phyloP scores from a whole-genome alignment of 2,888 invertebrate genomes.

The Spodoptera picta region DNA sequence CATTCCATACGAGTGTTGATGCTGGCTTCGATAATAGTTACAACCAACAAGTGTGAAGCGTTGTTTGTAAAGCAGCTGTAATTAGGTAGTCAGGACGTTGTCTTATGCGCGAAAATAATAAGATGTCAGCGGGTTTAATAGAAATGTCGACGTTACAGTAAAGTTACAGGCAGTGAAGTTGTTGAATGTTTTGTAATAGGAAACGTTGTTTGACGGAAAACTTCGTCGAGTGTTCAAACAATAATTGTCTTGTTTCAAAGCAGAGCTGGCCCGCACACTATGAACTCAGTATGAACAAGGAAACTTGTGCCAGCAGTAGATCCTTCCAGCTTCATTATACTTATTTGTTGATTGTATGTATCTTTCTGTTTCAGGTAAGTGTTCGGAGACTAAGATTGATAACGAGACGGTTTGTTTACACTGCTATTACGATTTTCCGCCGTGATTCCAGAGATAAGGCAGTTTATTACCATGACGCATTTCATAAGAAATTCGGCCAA shows the following conservation, averaged over 20 bases:
- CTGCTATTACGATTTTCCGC: slow-evolving; percentile 2
- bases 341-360: slow-evolving; percentile 41
- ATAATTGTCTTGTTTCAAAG: slow-evolving; percentile 65
- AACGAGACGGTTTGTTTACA: slow-evolving; percentile 30
- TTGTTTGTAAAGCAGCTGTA: slow-evolving; percentile 8
- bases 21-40: slow-evolving; percentile 54
- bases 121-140: slow-evolving; percentile 33
- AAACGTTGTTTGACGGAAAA: slow-evolving; percentile 77
- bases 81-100: no score
- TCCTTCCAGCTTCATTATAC: slow-evolving; percentile 12
- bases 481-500: slow-evolving; percentile 9
- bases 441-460: slow-evolving; percentile 23
- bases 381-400: slow-evolving; percentile 49
- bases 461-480: slow-evolving; percentile 13
- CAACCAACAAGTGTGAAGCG: slow-evolving; percentile 21
- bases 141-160: slow-evolving; percentile 41
- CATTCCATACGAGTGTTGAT: slow-evolving; percentile 69
- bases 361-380: slow-evolving; percentile 71
- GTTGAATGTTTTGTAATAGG: slow-evolving; percentile 75
- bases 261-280: slow-evolving; percentile 52
- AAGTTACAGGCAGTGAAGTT: slow-evolving; percentile 41
- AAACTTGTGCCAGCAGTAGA: slow-evolving; percentile 24
- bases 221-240: slow-evolving; percentile 71
- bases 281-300: slow-evolving; percentile 33
- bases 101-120: slow-evolving; percentile 4